Evolutionary conservation across 2,888 invertebrate genomes (phyloP), one percentile per base, ranked within the genome.

Genomic region (Lepidochrysops patricia): DNA sequence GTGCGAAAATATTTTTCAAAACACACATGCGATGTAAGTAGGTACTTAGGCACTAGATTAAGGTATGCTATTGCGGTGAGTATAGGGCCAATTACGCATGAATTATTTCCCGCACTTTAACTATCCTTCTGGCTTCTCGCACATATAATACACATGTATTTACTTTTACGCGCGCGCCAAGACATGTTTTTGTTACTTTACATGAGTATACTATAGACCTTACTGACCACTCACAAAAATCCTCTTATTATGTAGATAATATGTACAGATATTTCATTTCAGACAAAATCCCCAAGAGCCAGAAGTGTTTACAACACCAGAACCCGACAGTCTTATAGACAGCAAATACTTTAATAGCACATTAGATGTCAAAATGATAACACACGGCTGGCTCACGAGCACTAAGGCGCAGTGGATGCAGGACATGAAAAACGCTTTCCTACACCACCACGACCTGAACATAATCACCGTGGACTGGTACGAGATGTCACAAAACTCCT

Each of bases 331-430:
- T 26, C 34, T 60, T 5, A 67, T 83, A 25, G 66, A 68, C 25
- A 89, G 84, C 63, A 61, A 65, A 52, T 76, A 76, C 66, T 89
- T 90, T 61, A 80, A 91, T 66, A 66, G 70, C 1, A 76, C 78
- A 0, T 89, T 89, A 64, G 71, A 78, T 2, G 75, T 90, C 0
- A 90, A 86, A 73, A 80, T 90, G 12, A 61, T 91, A 12, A 90
- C 91, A 2, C 92, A 92, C 66, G 90, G 90, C 0, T 92, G 91
- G 91, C 71, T 85, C 57, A 85, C 90, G 0, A 73, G 73, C 57
- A 85, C 83, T 57, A 70, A 74, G 19, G 70, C 74, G 0, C 70
- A 75, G 9, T 86, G 88, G 77, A 68, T 90, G 43, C 76, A 84
- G 43, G 64, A 69, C 26, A 84, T 91, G 5, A 91, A 89, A 69